Conservation (phyloP, 2,888 invertebrate species). For the Linnaemya tessellans region DNA sequence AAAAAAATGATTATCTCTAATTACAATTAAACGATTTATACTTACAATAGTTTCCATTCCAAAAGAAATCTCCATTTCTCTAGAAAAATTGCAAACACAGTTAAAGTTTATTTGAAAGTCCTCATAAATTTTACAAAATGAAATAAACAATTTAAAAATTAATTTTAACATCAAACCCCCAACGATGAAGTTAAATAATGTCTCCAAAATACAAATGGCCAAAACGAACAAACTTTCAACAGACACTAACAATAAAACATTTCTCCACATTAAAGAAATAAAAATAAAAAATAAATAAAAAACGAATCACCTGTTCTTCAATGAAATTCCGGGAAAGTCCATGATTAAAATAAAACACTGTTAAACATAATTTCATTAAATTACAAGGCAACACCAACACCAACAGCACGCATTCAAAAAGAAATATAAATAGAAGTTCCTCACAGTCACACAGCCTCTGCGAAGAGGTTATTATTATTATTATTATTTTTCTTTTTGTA, state of each 20-base stretch:
- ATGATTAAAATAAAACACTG: conserved; percentile 73
- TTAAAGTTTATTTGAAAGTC: conserved; percentile 72
- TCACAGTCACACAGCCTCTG: conserved; percentile 4
- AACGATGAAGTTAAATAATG: conserved; percentile 59
- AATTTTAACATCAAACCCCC: conserved; percentile 56
- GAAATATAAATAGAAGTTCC: conserved; percentile 8
- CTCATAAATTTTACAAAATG: conserved; percentile 63
- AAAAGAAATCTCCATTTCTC: conserved; percentile 14
- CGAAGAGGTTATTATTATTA: conserved; percentile 44
- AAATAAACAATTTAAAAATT: conserved; percentile 32
- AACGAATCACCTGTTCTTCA: conserved; percentile 75
- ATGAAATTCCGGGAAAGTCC: conserved; percentile 79
- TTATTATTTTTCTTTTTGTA: conserved; percentile 5
- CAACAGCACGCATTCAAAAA: conserved; percentile 25
- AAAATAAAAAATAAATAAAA: not conserved
- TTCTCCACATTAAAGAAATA: conserved; percentile 28
- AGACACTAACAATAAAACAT: conserved; percentile 51
- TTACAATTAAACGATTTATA: too few species aligned
- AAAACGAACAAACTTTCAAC: conserved; percentile 41
- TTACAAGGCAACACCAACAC: conserved; percentile 72
- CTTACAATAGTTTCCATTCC: conserved; percentile 29
- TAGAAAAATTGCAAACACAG: conserved; percentile 48
- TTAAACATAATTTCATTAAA: conserved; percentile 77
- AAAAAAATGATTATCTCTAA: too few species aligned
- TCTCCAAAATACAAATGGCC: conserved; percentile 38